Base-by-base conservation (phyloP, 53 echinoderm and acorn worm species). In the Arbacia lixula region DNA sequence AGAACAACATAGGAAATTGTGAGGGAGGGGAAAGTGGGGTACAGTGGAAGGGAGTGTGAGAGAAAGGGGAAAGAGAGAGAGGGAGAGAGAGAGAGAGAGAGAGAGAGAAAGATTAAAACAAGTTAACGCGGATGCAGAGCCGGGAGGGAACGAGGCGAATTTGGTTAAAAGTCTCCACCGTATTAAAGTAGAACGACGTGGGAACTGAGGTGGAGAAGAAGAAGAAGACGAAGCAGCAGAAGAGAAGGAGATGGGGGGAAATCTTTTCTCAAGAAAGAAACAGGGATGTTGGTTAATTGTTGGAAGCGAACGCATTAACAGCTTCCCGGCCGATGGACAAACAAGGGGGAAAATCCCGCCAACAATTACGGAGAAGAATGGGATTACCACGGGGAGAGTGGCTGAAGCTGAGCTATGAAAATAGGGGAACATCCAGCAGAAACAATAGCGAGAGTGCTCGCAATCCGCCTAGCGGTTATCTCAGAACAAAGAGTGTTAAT, bases 281-380 rank as follows among this genome's bases (percentile, higher is more conserved):
- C 3, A 40, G 82, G 29, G 30, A 64, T 81, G 82, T 12, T 32
- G 82, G 63, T 63, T 81, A 81, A 81, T 81, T 81, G 65, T 46
- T 64, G 57, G 27, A 64, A 81, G 82, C 65, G 42, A 25, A 63
- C 31, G 82, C 43, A 81, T 81, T 81, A 81, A 81, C 49, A 22
- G 62, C 34, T 63, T n/a, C 32, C 19, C 50, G 64, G 17, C 82
- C 26, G 49, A 49, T 81, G 82, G 82, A 63, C 82, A 81, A 81
- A 81, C 82, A 81, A 24, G 64, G 3, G n/a, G n/a, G n/a, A n/a
- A 46, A 52, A 63, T 63, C 6, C 63, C 50, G 82, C 63, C 64
- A 17, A 81, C 82, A 81, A 81, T 81, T 81, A 81, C 11, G 64
- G 82, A 72, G 72, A 85, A 39, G 73, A 72, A 40, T 37, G 41